These are phyloP conservation scores for Melinaea menophilus DNA, from an alignment of 2,888 invertebrate genomes.

Conservation along the genomic window DNA sequence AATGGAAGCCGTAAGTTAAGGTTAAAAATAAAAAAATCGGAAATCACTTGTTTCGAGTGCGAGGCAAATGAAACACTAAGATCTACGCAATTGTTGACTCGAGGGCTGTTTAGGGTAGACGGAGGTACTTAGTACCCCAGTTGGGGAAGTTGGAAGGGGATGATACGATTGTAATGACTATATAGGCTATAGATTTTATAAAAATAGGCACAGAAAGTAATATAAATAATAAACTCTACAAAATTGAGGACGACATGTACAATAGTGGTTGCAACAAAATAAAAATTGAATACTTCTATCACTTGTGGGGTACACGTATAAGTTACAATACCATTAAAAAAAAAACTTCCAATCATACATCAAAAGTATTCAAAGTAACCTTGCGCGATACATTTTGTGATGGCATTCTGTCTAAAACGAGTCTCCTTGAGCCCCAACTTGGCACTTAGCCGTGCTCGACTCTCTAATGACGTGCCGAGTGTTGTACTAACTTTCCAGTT, in stretches of 20 bases:
- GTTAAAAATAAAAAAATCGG: conserved; percentile 15
- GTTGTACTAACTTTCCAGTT: conserved; percentile 62
- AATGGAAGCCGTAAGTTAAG: background rate
- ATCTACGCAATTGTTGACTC: conserved; percentile 25
- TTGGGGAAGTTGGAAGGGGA: conserved; percentile 16
- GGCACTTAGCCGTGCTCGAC: conserved; percentile 48
- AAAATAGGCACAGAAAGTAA: too few relatives aligned
- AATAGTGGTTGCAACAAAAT: too few relatives aligned
- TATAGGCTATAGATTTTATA: background rate
- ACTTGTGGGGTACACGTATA: background rate
- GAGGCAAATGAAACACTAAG: conserved; percentile 27
- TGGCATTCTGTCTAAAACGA: conserved; percentile 23
- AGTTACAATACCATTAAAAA: background rate
- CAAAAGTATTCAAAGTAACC: conserved; percentile 2
- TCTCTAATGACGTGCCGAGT: conserved; percentile 53
- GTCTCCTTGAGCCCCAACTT: conserved; percentile 42
- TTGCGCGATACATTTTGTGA: conserved; percentile 4
- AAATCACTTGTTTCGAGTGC: conserved; percentile 28
- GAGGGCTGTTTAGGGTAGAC: conserved; percentile 40
- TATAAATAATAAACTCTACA: too few relatives aligned
- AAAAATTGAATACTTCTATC: too few relatives aligned
- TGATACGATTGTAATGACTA: background rate
- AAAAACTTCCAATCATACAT: background rate
- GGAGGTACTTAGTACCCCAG: conserved; percentile 44
- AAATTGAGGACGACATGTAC: too few relatives aligned